Evolutionary conservation across 2,888 invertebrate genomes (phyloP).

Genomic region (Campopleginae sp.): DNA sequence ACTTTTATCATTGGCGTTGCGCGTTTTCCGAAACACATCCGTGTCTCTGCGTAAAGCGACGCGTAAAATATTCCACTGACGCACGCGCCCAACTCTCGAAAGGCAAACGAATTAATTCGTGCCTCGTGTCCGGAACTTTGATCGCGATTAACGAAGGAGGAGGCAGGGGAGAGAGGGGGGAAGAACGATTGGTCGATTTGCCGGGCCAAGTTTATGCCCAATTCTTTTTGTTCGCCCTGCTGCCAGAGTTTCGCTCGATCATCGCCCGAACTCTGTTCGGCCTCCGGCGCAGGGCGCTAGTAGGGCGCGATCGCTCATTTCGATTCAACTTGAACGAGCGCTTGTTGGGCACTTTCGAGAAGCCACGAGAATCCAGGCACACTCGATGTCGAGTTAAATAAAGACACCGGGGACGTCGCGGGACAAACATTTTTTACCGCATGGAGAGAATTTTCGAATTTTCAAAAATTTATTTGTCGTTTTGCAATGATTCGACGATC

Average conservation of each 20-base stretch:
- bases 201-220: conserved; percentile 4
- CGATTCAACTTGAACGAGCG: conserved; percentile 37
- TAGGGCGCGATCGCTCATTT: conserved; percentile 61
- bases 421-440: not conserved
- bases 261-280: conserved; percentile 37
- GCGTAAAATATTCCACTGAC: conserved; percentile 4
- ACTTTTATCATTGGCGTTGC: not conserved
- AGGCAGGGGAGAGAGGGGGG: not conserved
- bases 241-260: conserved; percentile 52
- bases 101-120: conserved; percentile 57
- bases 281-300: too few relatives aligned
- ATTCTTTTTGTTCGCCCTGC: conserved; percentile 23
- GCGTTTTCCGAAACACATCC: not conserved
- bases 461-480: not conserved
- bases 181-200: conserved; percentile 13
- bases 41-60: conserved; percentile 6
- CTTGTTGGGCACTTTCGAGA: not conserved
- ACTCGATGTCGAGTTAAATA: not conserved
- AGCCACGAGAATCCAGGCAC: not conserved
- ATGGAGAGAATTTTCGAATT: not conserved
- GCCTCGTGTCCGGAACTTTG: conserved; percentile 55
- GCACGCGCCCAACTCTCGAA: conserved; percentile 38
- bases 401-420: not conserved
- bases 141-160: conserved; percentile 56
- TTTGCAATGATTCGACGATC: not conserved